Evolutionary conservation across 2,888 invertebrate species (phyloP).

Genomic region (Protonemura montana): DNA sequence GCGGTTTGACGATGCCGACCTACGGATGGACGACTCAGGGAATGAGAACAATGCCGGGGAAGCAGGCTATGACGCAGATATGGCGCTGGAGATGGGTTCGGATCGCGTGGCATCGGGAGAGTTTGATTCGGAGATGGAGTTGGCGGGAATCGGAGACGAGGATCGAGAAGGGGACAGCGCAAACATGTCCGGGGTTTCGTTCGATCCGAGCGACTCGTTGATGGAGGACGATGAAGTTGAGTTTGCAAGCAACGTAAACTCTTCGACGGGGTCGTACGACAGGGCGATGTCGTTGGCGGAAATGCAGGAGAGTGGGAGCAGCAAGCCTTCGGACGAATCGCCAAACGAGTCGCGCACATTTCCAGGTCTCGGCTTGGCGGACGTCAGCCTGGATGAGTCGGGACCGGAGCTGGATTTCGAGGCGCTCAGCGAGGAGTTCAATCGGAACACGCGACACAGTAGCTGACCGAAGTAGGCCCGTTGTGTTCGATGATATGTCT

Average conservation of each 20-base stretch:
- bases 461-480: slow-evolving; percentile 40
- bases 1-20: background rate
- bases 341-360: slow-evolving; percentile 1
- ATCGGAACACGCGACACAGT: slow-evolving; percentile 55
- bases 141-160: slow-evolving; percentile 28
- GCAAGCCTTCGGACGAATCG: background rate
- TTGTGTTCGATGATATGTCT: background rate
- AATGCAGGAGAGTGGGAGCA: slow-evolving; percentile 43
- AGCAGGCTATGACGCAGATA: background rate
- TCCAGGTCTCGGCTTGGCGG: slow-evolving; percentile 44
- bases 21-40: background rate
- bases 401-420: slow-evolving; percentile 57
- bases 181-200: background rate
- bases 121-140: slow-evolving; percentile 23
- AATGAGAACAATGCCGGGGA: background rate
- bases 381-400: slow-evolving; percentile 47
- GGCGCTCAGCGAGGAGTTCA: slow-evolving; percentile 57
- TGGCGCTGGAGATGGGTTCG: background rate
- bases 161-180: background rate
- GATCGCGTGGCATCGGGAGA: background rate
- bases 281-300: slow-evolving; percentile 44
- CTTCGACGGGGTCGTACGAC: slow-evolving; percentile 36
- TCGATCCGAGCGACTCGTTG: slow-evolving; percentile 16
- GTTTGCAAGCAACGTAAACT: background rate
- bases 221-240: slow-evolving; percentile 31